A percentile compares a stretch with the other conserved stretches of the same genome.
These are phyloP conservation scores for Oreochromis spilurus DNA, from an alignment of 2,113 vertebrate genomes.

Conservation along the genomic window DNA sequence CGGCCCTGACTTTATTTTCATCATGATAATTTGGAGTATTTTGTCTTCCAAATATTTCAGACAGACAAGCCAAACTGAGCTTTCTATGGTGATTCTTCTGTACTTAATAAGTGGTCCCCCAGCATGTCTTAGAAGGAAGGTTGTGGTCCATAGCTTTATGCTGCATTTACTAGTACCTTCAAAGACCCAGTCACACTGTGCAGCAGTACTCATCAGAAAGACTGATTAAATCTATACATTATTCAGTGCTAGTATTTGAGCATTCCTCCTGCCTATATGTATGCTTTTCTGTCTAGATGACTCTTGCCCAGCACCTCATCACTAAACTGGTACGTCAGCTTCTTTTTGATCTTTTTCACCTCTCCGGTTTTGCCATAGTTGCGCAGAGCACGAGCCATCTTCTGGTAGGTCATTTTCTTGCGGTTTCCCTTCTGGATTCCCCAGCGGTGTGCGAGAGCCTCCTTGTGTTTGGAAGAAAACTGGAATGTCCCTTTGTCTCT, in stretches of 20 bases:
- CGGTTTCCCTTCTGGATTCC: slow-evolving; percentile 98
- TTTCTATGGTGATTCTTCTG: not conserved
- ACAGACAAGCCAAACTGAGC: not conserved
- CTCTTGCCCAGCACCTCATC: slow-evolving; percentile 90
- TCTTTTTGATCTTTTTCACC: slow-evolving; percentile 98
- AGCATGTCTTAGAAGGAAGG: not conserved
- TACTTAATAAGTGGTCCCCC: not conserved
- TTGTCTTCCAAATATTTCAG: not conserved
- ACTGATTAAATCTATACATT: not conserved
- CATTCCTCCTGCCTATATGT: slow-evolving; percentile 62
- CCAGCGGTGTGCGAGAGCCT: slow-evolving; percentile 92
- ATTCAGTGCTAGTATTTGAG: not conserved
- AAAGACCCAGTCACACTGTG: not conserved
- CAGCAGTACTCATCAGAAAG: not conserved
- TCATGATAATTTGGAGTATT: not conserved
- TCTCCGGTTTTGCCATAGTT: slow-evolving; percentile 99
- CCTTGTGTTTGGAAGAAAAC: slow-evolving; percentile 99
- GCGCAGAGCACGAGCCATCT: slow-evolving; percentile 96
- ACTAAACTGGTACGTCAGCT: slow-evolving; percentile 98
- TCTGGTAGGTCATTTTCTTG: slow-evolving; percentile 99
- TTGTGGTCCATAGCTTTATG: not conserved
- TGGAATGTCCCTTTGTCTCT: slow-evolving; percentile 98
- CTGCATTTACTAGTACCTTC: not conserved
- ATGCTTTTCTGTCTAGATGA: slow-evolving; percentile 82
- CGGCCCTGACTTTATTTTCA: not conserved